Percentiles rank a stretch among this genome's conserved stretches.
Evolutionary conservation across 2,797 vertebrate species (phyloP).

Genomic region (Spondyliosoma cantharus): DNA sequence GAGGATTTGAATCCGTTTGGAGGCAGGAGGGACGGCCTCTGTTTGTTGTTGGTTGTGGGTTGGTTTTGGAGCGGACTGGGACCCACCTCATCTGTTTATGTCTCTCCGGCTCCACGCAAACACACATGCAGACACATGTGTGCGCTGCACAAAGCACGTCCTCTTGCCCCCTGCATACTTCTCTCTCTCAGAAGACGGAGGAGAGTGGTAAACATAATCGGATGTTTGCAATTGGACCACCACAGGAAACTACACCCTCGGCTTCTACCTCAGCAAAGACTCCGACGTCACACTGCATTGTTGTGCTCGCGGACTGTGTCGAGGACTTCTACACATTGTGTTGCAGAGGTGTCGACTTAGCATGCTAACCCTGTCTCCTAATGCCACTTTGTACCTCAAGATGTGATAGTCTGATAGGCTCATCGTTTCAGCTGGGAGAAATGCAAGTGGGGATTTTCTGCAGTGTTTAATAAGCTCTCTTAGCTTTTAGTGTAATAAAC

Average conservation of each 20-base stretch:
- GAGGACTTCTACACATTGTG: no score
- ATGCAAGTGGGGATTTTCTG: no score
- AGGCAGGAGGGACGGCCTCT: slow-evolving; percentile 47
- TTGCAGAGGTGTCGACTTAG: no score
- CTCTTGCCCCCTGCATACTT: slow-evolving; percentile 27
- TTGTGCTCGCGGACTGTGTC: no score
- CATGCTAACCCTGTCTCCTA: no score
- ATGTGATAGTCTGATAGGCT: no score
- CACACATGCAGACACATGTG: slow-evolving; percentile 11
- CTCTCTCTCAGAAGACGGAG: slow-evolving; percentile 16
- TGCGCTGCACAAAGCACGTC: slow-evolving; percentile 26
- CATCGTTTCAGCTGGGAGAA: no score
- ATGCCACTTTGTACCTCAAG: no score
- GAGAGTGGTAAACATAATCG: not conserved
- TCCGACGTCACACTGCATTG: no score
- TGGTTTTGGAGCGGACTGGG: slow-evolving; percentile 39
- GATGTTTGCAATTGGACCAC: not conserved
- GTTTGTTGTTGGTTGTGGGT: slow-evolving; percentile 60
- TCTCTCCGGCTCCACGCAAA: slow-evolving; percentile 21
- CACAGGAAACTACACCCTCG: not conserved
- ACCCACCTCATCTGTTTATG: slow-evolving; percentile 36
- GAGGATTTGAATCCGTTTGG: slow-evolving; percentile 29
- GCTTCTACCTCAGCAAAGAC: not conserved
- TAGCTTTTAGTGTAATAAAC: no score
- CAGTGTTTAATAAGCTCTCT: no score